Evolutionary conservation across 2,113 vertebrate species (phyloP).

Genomic region (Periophthalmodon schlosseri): DNA sequence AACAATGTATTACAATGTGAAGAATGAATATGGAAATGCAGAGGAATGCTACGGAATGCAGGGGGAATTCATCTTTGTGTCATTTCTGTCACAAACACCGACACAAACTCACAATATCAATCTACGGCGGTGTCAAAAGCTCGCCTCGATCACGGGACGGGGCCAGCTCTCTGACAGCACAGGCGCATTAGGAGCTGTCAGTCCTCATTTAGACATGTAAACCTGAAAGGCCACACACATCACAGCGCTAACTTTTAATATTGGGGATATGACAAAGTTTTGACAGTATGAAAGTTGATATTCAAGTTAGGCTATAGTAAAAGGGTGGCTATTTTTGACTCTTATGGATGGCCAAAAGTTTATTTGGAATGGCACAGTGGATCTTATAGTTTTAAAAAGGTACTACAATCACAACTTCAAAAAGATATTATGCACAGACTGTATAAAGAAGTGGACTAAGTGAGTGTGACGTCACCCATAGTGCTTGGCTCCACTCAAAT

Average conservation of each 20-base stretch:
- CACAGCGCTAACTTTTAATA: conserved; percentile 31
- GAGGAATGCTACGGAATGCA: neutral
- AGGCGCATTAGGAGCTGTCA: conserved; percentile 68
- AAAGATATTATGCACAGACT: too few relatives aligned
- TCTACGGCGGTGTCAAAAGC: conserved; percentile 65
- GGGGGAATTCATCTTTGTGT: conserved; percentile 65
- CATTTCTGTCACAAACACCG: conserved; percentile 27
- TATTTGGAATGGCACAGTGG: too few relatives aligned
- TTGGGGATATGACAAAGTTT: neutral
- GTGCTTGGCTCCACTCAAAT: too few relatives aligned
- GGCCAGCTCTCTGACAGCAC: conserved; percentile 68
- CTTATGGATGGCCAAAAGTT: too few relatives aligned
- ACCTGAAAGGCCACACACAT: conserved; percentile 23
- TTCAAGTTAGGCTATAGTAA: too few relatives aligned
- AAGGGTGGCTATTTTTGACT: too few relatives aligned
- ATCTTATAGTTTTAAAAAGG: too few relatives aligned
- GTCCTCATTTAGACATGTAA: conserved; percentile 59
- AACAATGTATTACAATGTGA: conserved; percentile 56
- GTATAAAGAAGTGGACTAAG: too few relatives aligned
- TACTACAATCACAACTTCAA: too few relatives aligned
- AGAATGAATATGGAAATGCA: conserved; percentile 60
- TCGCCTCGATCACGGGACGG: conserved; percentile 57
- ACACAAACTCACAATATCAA: conserved; percentile 54
- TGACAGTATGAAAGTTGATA: too few relatives aligned
- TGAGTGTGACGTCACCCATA: too few relatives aligned